Conservation (phyloP, 2,888 invertebrate species). For the Pseudococcus jackbeardsleyi region DNA sequence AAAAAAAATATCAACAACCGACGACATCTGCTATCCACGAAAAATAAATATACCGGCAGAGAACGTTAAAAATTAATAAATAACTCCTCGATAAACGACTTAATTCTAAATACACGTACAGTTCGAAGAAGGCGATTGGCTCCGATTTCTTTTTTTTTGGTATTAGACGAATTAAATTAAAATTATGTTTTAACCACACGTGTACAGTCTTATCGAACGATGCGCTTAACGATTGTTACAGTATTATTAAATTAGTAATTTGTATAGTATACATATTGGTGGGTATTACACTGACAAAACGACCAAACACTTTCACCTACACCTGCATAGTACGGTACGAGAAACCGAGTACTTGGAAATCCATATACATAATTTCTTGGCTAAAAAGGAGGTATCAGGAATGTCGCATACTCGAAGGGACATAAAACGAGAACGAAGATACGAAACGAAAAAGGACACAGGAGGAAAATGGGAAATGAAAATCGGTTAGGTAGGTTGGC, state of each 20-base stretch:
- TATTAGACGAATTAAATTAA: neutral
- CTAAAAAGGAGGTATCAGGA: too few relatives aligned
- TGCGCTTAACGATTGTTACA: conserved; percentile 14
- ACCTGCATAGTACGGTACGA: neutral
- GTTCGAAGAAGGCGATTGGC: neutral
- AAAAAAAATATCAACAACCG: neutral
- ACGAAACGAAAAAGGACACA: neutral
- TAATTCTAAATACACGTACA: neutral
- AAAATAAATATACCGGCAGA: neutral
- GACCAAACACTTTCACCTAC: neutral
- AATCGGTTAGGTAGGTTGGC: neutral
- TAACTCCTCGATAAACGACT: neutral
- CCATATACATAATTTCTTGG: neutral
- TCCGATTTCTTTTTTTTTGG: neutral
- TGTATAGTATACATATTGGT: neutral
- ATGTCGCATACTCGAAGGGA: too few relatives aligned
- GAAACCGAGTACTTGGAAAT: neutral
- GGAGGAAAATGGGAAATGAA: neutral
- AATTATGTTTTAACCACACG: neutral
- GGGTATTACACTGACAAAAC: neutral
- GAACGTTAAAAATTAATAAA: neutral
- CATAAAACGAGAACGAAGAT: neutral
- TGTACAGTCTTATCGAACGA: conserved; percentile 11
- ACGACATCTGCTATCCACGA: neutral
- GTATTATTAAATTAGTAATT: neutral